Evolutionary conservation across 2,888 invertebrate genomes (phyloP), one percentile per base, ranked within the genome.

Genomic region (Drosophila macrothrix): DNA sequence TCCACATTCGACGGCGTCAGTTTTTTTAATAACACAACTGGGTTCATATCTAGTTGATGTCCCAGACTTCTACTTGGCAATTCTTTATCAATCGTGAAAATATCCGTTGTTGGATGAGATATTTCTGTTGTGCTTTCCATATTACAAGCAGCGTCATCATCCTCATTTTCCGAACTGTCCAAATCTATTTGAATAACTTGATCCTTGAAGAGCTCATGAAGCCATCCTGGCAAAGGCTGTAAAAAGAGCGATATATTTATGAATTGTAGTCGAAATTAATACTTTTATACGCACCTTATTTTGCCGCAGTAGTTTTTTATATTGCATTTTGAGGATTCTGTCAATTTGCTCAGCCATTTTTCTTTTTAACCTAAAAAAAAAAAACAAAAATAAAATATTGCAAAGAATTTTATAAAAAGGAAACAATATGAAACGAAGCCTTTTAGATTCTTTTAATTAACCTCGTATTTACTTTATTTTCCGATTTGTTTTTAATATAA

Each of bases 151-250:
- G 22, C 22, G 14, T 33, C 50, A 19, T 37, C 28, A 7, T 55
- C 46, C 37, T 65, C 66, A 33, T 69, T 58, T 53, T 66, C 53
- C 6, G 68, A 65, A 58, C 58, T 66, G 3, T 39, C 29, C 14
- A 69, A 31, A 37, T 53, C 52, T 39, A 69, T 54, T 22, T 58
- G 10, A n/a, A 37, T 53, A 39, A 69, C 33, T 65, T 69, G 39
- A 33, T 66, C 66, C 25, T 25, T 37, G 22, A 69, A 69, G 4
- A 69, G 46, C 7, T 69, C 66, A 29, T 69, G 69, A 10, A 69
- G 39, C 69, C 69, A 69, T 33, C 31, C 16, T 0, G 69, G 69
- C 25, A 69, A 25, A 4, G 1, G 4, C 69, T 69, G 25, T 37
- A 52, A 68, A 28, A 22, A 35, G 1, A 46, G 43, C 4, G n/a